Conservation (phyloP, 2,113 vertebrate genomes). For the Sphaerodactylus townsendi region DNA sequence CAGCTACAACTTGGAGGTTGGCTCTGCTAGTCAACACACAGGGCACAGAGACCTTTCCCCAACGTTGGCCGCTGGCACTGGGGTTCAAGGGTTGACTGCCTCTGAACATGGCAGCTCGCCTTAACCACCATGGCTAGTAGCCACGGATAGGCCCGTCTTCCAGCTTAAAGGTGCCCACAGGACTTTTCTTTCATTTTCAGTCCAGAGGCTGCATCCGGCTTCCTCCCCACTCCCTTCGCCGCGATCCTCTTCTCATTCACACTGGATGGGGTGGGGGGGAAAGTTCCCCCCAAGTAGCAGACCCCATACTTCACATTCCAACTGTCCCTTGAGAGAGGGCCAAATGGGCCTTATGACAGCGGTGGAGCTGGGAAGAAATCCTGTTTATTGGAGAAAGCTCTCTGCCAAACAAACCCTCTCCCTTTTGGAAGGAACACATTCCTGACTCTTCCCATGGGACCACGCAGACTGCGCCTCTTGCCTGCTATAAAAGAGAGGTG, state of each 20-base stretch:
- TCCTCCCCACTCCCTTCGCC: not conserved
- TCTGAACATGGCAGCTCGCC: too few relatives aligned
- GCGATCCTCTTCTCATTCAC: not conserved
- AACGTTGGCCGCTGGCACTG: too few relatives aligned
- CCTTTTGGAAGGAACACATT: not conserved
- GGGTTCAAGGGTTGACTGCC: too few relatives aligned
- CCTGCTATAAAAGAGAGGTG: not conserved
- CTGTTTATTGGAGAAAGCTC: not conserved
- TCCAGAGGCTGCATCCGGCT: not conserved
- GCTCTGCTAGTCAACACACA: too few relatives aligned
- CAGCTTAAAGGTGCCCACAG: too few relatives aligned
- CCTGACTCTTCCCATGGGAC: not conserved
- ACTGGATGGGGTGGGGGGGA: not conserved
- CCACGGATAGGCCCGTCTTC: too few relatives aligned
- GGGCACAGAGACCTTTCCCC: too few relatives aligned
- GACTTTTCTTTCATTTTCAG: too few relatives aligned
- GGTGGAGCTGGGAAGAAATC: not conserved
- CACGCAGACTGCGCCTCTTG: too few relatives aligned
- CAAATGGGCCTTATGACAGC: not conserved
- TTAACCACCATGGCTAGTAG: too few relatives aligned
- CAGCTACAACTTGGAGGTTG: too few relatives aligned
- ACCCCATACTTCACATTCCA: not conserved
- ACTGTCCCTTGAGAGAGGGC: not conserved
- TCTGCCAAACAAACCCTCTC: not conserved
- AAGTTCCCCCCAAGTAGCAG: not conserved